Percentiles rank a stretch among this genome's conserved stretches.
phyloP scores from a whole-genome alignment of 2,797 vertebrate genomes.

The Pteronotus mesoamericanus region DNA sequence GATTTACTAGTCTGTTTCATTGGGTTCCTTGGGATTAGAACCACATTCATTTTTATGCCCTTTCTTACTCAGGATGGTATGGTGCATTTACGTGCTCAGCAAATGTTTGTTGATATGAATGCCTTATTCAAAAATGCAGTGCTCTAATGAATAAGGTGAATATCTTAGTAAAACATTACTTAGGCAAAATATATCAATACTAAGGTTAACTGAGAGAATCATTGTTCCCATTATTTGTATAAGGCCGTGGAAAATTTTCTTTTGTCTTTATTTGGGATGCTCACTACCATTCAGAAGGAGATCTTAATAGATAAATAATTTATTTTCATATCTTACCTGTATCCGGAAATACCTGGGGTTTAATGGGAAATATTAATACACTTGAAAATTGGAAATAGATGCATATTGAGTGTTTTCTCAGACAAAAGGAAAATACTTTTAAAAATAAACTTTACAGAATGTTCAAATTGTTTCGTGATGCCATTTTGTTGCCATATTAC shows the following conservation, averaged over 20 bases:
- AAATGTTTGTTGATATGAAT: background rate
- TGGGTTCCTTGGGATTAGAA: background rate
- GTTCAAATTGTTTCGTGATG: background rate
- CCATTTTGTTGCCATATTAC: background rate
- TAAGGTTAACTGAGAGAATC: background rate
- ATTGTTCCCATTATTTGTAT: background rate
- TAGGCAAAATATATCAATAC: conserved; percentile 11
- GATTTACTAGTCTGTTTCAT: background rate
- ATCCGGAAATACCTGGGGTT: conserved; percentile 17
- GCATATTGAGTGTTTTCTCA: background rate
- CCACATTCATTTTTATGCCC: background rate
- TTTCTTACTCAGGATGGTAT: background rate
- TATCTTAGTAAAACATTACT: background rate
- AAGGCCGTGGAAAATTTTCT: background rate
- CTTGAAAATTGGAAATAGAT: conserved; percentile 16
- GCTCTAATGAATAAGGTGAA: background rate
- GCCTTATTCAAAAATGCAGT: background rate
- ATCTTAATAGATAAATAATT: background rate
- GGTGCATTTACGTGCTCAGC: background rate
- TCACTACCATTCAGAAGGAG: background rate
- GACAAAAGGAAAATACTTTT: background rate
- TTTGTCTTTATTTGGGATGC: conserved; percentile 22
- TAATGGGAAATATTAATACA: background rate
- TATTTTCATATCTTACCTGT: conserved; percentile 32
- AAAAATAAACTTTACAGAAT: conserved; percentile 21